Conservation (phyloP, 1,140 invertebrate species). For the Daktulosphaira vitifoliae region DNA sequence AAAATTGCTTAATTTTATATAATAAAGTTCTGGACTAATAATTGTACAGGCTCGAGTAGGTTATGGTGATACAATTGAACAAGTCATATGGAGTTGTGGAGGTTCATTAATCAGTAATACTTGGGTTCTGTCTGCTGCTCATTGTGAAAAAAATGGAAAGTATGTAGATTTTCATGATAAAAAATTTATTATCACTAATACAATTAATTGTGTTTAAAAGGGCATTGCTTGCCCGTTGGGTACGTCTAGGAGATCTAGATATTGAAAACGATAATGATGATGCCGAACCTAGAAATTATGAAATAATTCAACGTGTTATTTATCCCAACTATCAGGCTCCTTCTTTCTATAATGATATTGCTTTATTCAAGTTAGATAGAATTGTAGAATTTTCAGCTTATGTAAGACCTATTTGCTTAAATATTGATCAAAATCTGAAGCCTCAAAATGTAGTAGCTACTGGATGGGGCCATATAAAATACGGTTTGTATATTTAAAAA, state of each 20-base stretch:
- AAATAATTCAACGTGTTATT: conserved; percentile 43
- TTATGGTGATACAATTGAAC: neutral
- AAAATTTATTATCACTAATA: neutral
- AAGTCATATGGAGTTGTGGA: neutral
- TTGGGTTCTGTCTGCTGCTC: neutral
- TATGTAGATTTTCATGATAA: too few species aligned
- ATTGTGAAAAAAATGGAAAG: neutral
- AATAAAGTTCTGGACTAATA: too few species aligned
- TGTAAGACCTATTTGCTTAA: conserved; percentile 47
- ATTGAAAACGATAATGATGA: conserved; percentile 37
- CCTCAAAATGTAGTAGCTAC: conserved; percentile 44
- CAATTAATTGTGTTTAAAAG: conserved; percentile 12
- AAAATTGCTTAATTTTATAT: too few species aligned
- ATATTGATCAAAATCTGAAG: conserved; percentile 37
- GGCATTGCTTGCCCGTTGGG: conserved; percentile 34
- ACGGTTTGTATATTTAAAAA: conserved; percentile 37
- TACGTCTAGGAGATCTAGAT: conserved; percentile 41
- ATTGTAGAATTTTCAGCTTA: conserved; percentile 40
- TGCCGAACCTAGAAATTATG: conserved; percentile 36
- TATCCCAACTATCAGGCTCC: conserved; percentile 46
- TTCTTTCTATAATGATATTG: conserved; percentile 54
- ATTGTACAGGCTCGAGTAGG: too few species aligned
- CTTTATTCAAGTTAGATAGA: conserved; percentile 47
- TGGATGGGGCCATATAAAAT: conserved; percentile 47
- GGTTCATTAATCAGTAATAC: neutral